phyloP scores from a whole-genome alignment of 2,113 vertebrate genomes.

The Chaetura pelagica region DNA sequence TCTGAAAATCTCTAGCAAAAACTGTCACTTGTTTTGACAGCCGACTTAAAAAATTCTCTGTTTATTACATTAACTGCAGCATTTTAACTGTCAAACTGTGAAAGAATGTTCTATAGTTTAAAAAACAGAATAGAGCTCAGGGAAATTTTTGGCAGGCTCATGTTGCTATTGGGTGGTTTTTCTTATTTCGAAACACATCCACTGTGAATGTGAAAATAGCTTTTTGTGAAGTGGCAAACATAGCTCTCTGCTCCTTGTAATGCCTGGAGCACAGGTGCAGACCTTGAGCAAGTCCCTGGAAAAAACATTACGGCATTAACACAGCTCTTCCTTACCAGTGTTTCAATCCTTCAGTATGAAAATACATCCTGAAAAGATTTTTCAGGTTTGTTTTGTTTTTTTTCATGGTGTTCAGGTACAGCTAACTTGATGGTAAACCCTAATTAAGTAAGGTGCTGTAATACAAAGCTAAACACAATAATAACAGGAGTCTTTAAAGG shows the following conservation, averaged over 20 bases:
- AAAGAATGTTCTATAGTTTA: slow-evolving; percentile 85
- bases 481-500: slow-evolving; percentile 2
- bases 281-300: slow-evolving; percentile 50
- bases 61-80: slow-evolving; percentile 86
- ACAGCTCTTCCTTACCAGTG: slow-evolving; percentile 41
- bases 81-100: slow-evolving; percentile 86
- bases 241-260: slow-evolving; percentile 57
- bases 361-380: slow-evolving; percentile 33
- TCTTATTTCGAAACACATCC: slow-evolving; percentile 67
- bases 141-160: slow-evolving; percentile 78
- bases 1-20: slow-evolving; percentile 80
- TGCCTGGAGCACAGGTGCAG: slow-evolving; percentile 68
- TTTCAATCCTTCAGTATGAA: slow-evolving; percentile 4
- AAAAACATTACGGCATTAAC: slow-evolving; percentile 39
- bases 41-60: slow-evolving; percentile 82
- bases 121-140: slow-evolving; percentile 82
- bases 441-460: not conserved
- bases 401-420: not conserved
- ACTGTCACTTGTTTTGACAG: slow-evolving; percentile 86
- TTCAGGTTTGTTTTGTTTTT: slow-evolving; percentile 16
- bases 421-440: not conserved
- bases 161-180: slow-evolving; percentile 74
- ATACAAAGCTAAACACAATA: not conserved
- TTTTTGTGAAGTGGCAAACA: slow-evolving; percentile 74
- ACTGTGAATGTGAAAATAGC: slow-evolving; percentile 78